Conservation (phyloP, 2,888 invertebrate genomes). For the Caradrina clavipalpis region DNA sequence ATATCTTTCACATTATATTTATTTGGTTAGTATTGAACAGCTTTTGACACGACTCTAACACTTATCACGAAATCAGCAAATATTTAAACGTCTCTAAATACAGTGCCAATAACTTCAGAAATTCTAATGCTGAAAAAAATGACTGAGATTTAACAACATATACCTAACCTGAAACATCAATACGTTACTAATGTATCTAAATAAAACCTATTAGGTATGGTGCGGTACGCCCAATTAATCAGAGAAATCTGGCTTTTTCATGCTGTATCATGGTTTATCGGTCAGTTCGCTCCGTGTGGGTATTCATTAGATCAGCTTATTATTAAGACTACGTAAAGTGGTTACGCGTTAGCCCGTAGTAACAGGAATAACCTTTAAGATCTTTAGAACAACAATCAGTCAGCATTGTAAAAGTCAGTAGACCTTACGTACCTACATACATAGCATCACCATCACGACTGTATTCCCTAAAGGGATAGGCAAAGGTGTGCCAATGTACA, state of each 20-base stretch:
- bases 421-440: too few species aligned
- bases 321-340: constrained; percentile 45
- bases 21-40: constrained; percentile 18
- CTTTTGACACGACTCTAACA: constrained; percentile 23
- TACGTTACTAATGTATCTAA: not conserved
- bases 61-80: constrained; percentile 4
- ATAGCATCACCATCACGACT: too few species aligned
- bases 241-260: constrained; percentile 17
- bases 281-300: constrained; percentile 47
- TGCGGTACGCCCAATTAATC: constrained; percentile 44
- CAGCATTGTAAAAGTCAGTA: constrained; percentile 38
- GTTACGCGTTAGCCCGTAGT: constrained; percentile 13
- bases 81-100: constrained; percentile 23
- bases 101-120: constrained; percentile 19
- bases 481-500: too few species aligned
- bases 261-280: too few species aligned
- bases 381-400: constrained; percentile 49
- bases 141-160: too few species aligned
- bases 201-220: too few species aligned
- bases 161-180: constrained; percentile 1
- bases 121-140: constrained; percentile 4
- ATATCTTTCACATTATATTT: constrained; percentile 8
- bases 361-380: constrained; percentile 41
- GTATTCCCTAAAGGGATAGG: too few species aligned
- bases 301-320: constrained; percentile 59